phyloP scores from a whole-genome alignment of 2,888 invertebrate genomes.

The Sinotaia quadrata region DNA sequence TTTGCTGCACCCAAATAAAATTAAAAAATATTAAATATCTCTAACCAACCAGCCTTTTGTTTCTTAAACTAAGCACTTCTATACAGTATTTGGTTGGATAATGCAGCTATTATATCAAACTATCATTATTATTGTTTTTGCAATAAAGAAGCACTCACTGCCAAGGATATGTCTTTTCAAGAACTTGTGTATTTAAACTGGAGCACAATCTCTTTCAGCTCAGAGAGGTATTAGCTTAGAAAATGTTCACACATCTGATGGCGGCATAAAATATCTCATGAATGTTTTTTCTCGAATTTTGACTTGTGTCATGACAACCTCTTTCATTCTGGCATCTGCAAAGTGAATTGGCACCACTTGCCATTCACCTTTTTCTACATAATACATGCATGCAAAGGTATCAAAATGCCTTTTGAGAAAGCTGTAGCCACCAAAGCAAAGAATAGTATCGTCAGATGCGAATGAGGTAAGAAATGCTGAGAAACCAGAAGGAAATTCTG shows the following conservation, averaged over 20 bases:
- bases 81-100: no score
- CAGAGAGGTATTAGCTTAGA: no score
- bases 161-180: no score
- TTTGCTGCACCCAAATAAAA: no score
- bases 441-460: constrained; percentile 12
- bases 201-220: no score
- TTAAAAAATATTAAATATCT: no score
- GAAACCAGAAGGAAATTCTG: constrained; percentile 23
- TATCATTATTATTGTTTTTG: no score
- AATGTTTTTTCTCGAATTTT: constrained; percentile 26
- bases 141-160: no score
- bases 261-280: constrained; percentile 15
- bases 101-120: no score
- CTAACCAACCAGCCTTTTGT: no score
- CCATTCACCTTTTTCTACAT: constrained; percentile 24
- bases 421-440: constrained; percentile 34
- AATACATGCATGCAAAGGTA: constrained; percentile 23
- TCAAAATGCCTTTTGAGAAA: constrained; percentile 25
- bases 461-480: constrained; percentile 26
- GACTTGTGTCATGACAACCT: constrained; percentile 28
- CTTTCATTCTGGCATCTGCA: constrained; percentile 23
- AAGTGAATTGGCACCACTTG: constrained; percentile 29
- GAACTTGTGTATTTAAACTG: no score
- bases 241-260: constrained; percentile 4
- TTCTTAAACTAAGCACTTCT: no score